These are phyloP conservation scores for Avahi laniger DNA, from an alignment of 2,797 vertebrate species.

Conservation along the genomic window DNA sequence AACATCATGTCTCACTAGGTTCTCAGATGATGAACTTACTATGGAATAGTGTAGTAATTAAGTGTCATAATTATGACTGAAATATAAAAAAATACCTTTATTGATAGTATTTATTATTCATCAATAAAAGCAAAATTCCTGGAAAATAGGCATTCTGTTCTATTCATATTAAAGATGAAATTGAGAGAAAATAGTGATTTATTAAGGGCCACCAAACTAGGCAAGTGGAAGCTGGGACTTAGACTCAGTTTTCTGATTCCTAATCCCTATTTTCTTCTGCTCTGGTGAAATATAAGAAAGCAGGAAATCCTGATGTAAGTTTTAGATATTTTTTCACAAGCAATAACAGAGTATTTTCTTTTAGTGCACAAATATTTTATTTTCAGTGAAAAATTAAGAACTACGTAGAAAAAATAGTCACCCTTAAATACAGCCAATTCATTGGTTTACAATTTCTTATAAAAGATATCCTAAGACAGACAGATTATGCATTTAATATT, in stretches of 20 bases:
- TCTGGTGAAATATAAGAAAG: not conserved
- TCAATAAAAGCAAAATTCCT: not conserved
- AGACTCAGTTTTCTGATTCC: not conserved
- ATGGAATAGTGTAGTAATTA: not conserved
- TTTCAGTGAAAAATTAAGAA: conserved; percentile 17
- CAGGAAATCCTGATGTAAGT: not conserved
- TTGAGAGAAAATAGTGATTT: not conserved
- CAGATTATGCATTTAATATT: not conserved
- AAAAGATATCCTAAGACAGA: not conserved
- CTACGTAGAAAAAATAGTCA: not conserved
- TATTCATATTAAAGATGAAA: not conserved
- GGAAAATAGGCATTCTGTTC: not conserved
- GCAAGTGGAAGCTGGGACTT: not conserved
- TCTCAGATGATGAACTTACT: not conserved
- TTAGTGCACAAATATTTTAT: not conserved
- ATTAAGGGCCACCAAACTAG: not conserved
- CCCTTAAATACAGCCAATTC: not conserved
- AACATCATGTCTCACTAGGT: not conserved
- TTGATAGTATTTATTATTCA: not conserved
- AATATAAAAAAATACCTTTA: not conserved
- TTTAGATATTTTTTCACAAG: not conserved
- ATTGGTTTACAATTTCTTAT: not conserved
- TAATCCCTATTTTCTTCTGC: not conserved
- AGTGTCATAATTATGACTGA: not conserved
- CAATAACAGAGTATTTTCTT: not conserved